Conservation (phyloP, 2,888 invertebrate genomes). For the Sarcophaga subvicina region DNA sequence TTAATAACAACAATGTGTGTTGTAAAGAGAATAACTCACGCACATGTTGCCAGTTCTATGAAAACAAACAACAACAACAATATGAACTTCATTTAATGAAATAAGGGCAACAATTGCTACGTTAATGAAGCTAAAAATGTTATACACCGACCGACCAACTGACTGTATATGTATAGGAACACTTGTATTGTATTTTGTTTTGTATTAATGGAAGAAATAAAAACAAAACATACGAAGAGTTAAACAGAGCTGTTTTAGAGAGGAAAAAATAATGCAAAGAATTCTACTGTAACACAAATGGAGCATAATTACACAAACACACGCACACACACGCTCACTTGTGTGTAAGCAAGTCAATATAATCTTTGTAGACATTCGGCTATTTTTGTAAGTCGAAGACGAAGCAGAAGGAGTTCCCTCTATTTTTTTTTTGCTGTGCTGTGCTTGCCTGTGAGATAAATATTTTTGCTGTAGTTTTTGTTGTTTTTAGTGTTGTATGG, state of each 20-base stretch:
- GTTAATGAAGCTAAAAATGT: constrained; percentile 71
- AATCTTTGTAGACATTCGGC: constrained; percentile 3
- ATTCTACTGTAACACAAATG: constrained; percentile 63
- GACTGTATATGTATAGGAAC: too few relatives aligned
- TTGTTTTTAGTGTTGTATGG: background rate
- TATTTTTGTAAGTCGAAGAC: constrained; percentile 34
- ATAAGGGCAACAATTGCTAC: constrained; percentile 70
- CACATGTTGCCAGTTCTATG: constrained; percentile 67
- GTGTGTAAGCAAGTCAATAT: background rate
- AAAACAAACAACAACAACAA: constrained; percentile 40
- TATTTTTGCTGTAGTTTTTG: constrained; percentile 54
- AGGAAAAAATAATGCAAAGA: constrained; percentile 43
- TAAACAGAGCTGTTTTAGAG: constrained; percentile 3
- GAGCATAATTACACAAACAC: constrained; percentile 54
- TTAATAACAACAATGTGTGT: constrained; percentile 49
- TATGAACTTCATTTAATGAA: constrained; percentile 64
- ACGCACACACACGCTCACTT: background rate
- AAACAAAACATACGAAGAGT: background rate
- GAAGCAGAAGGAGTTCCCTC: constrained; percentile 59
- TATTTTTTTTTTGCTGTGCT: background rate
- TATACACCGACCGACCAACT: constrained; percentile 42
- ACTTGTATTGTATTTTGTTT: too few relatives aligned
- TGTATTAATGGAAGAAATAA: background rate
- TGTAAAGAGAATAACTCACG: constrained; percentile 58
- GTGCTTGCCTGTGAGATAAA: constrained; percentile 55